Conservation (phyloP, 2,888 invertebrate genomes). For the Chrysolina haemoptera region DNA sequence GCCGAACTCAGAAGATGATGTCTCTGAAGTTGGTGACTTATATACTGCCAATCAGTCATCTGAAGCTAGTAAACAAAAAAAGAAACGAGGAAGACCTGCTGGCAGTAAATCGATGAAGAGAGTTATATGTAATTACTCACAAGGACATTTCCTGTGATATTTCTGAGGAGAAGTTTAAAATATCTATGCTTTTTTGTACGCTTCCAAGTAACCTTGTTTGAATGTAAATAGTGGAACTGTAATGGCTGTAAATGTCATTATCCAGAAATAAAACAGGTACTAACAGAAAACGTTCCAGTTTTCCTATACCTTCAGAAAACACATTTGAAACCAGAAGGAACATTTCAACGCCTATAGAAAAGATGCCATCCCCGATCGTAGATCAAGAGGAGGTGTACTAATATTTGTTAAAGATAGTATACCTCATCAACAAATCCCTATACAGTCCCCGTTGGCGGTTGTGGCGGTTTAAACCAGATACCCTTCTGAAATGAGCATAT, state of each 20-base stretch:
- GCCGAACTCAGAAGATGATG: too few relatives aligned
- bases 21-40: too few relatives aligned
- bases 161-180: too few relatives aligned
- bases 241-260: constrained; percentile 27
- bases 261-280: constrained; percentile 20
- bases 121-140: too few relatives aligned
- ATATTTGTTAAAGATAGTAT: constrained; percentile 17
- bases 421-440: background rate
- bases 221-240: constrained; percentile 31
- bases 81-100: too few relatives aligned
- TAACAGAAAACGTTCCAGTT: constrained; percentile 12
- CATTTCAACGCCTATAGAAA: constrained; percentile 16
- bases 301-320: constrained; percentile 34
- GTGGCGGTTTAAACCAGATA: background rate
- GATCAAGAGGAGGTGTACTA: constrained; percentile 32
- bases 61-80: too few relatives aligned
- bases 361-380: background rate
- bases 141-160: too few relatives aligned
- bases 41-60: too few relatives aligned
- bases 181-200: too few relatives aligned
- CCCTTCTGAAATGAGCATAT: constrained; percentile 18
- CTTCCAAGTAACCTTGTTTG: too few relatives aligned
- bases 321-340: constrained; percentile 31
- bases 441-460: constrained; percentile 7
- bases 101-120: too few relatives aligned